A percentile compares a stretch with the other conserved stretches of the same genome.
These are phyloP conservation scores for Lepidochitona cinerea DNA, from an alignment of 2,888 invertebrate species.

Conservation along the genomic window DNA sequence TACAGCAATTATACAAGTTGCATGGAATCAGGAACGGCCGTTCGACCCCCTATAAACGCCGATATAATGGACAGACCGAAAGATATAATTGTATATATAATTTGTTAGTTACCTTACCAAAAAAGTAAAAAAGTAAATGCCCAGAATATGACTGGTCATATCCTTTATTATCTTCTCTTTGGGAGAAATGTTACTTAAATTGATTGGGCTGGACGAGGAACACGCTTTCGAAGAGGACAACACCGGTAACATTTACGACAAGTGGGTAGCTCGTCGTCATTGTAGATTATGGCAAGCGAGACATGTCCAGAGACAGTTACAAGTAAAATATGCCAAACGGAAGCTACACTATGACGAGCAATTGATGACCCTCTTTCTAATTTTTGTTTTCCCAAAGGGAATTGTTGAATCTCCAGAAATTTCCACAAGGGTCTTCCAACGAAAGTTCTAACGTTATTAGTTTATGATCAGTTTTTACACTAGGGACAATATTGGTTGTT, in stretches of 20 bases:
- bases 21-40: slow-evolving; percentile 14
- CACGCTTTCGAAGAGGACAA: neutral
- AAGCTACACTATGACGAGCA: neutral
- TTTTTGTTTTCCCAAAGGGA: too few species aligned
- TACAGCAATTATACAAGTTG: slow-evolving; percentile 18
- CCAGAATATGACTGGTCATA: slow-evolving; percentile 14
- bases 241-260: neutral
- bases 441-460: too few species aligned
- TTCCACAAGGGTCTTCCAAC: too few species aligned
- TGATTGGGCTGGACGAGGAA: neutral
- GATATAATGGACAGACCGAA: slow-evolving; percentile 20
- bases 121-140: slow-evolving; percentile 17
- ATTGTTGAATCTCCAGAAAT: too few species aligned
- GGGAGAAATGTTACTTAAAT: neutral
- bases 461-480: too few species aligned
- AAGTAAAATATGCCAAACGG: neutral
- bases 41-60: slow-evolving; percentile 21
- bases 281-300: neutral
- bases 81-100: slow-evolving; percentile 23
- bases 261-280: slow-evolving; percentile 11
- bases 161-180: neutral
- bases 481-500: too few species aligned
- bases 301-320: neutral
- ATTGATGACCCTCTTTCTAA: neutral
- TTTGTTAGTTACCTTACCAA: slow-evolving; percentile 13